Conservation (phyloP, 2,888 invertebrate genomes). For the Drosophila melanosoma region DNA sequence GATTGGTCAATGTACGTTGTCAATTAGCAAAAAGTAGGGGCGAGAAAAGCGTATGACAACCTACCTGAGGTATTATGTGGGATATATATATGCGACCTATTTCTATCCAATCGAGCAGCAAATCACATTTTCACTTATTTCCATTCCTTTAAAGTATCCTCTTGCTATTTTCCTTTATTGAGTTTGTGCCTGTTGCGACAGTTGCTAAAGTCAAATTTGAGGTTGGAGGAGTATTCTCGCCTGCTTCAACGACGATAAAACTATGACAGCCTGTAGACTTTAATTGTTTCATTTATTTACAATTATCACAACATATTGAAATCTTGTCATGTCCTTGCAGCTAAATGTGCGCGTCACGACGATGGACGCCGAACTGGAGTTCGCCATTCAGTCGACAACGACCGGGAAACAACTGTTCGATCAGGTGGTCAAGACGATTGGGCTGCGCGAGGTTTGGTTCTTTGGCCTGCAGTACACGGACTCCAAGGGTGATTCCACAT, state of each 20-base stretch:
- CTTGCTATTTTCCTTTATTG: neutral
- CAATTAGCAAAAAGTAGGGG: neutral
- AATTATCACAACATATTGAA: no score
- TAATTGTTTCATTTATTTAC: no score
- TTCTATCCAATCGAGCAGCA: no score
- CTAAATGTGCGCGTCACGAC: constrained; percentile 99
- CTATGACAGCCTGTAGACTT: no score
- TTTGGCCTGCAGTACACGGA: constrained; percentile 99
- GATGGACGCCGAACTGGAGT: constrained; percentile 99
- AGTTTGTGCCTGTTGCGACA: neutral
- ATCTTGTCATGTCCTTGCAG: constrained; percentile 85
- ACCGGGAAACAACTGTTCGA: constrained; percentile 99
- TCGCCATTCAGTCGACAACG: constrained; percentile 99
- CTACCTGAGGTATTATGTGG: no score
- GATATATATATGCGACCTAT: no score
- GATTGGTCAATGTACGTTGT: constrained; percentile 34
- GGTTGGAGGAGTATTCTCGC: no score
- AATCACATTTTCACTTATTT: neutral
- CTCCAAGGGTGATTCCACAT: constrained; percentile 98
- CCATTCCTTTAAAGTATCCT: neutral
- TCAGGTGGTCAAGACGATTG: constrained; percentile 99
- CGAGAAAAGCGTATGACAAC: neutral
- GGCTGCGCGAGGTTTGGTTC: constrained; percentile 99
- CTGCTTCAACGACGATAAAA: no score
- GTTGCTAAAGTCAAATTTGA: no score